Evolutionary conservation across 2,888 invertebrate species (phyloP), one percentile per base, ranked within the genome.

Genomic region (Limnephilus marmoratus): DNA sequence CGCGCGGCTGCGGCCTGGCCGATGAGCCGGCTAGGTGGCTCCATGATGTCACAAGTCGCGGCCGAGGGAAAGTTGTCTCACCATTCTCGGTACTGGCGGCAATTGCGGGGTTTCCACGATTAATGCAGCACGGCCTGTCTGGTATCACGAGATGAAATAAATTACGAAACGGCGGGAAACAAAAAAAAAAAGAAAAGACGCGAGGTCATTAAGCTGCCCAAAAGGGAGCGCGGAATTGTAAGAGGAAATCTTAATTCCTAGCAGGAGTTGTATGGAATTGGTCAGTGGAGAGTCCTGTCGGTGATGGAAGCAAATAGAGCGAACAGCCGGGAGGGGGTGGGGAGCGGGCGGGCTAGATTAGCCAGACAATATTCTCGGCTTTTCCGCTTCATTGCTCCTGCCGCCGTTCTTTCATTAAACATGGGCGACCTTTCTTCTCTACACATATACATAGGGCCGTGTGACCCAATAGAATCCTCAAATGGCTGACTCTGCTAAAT

Each of bases 61-160:
- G 86, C 49, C 15, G 49, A 49, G 86, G 86, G 86, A 86, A 86
- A 86, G 86, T 45, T 86, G 86, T 45, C 86, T 86, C 45, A 29
- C 86, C 86, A 86, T 45, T 41, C 83, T n/a, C 45, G 86, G 86
- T 9, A 45, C 2, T 24, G 68, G 53, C 37, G 53, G 29, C 53
- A 68, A 82, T 29, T 15, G 53, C 85, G 45, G 81, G 31, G 82
- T 34, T 83, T 83, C 83, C 83, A 83, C 83, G 37, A 34, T 83
- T 83, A 68, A n/a, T 68, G 68, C 68, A 68, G 24, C 68, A 68
- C 24, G 68, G 24, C 68, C 68, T 68, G 68, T 68, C 68, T 68
- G 68, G 24, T 68, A 68, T 24, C 68, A n/a, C 24, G 68, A 68
- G 68, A 68, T 68, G 9, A 11, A 68, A 68, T n/a, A 68, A 68